phyloP scores from a whole-genome alignment of 2,113 vertebrate species.

The Gambusia affinis region DNA sequence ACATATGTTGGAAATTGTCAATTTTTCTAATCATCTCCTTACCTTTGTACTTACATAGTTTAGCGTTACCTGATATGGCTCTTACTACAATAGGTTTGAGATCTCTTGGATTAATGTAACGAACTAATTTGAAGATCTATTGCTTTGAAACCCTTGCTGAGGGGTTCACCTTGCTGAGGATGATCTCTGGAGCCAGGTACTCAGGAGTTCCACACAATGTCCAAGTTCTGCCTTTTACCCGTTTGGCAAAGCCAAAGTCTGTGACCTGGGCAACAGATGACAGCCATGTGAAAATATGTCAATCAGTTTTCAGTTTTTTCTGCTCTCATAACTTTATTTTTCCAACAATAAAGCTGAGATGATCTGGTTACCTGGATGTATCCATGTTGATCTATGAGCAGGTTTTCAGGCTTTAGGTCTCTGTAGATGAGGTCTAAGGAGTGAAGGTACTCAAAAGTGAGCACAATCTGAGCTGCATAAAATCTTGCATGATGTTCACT shows the following conservation, averaged over 20 bases:
- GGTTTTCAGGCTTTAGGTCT: conserved; percentile 99
- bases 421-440: conserved; percentile 99
- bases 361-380: conserved; percentile 92
- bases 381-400: conserved; percentile 99
- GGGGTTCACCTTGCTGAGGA: conserved; percentile 94
- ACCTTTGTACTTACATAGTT: background rate
- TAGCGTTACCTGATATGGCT: background rate
- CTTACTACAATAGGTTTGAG: background rate
- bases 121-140: background rate
- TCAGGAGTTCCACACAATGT: conserved; percentile 99
- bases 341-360: background rate
- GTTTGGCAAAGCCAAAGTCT: conserved; percentile 99
- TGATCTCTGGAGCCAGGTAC: conserved; percentile 98
- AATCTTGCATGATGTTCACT: conserved; percentile 98
- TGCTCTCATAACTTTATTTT: background rate
- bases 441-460: conserved; percentile 99
- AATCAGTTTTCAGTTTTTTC: background rate
- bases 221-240: conserved; percentile 99
- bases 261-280: conserved; percentile 85
- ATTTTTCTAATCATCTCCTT: background rate
- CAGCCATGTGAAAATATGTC: background rate
- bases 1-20: background rate
- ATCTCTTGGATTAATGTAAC: background rate
- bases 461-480: conserved; percentile 99
- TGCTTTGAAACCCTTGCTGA: background rate